Evolutionary conservation across 2,113 vertebrate species (phyloP).

Genomic region (Spermophilus dauricus): DNA sequence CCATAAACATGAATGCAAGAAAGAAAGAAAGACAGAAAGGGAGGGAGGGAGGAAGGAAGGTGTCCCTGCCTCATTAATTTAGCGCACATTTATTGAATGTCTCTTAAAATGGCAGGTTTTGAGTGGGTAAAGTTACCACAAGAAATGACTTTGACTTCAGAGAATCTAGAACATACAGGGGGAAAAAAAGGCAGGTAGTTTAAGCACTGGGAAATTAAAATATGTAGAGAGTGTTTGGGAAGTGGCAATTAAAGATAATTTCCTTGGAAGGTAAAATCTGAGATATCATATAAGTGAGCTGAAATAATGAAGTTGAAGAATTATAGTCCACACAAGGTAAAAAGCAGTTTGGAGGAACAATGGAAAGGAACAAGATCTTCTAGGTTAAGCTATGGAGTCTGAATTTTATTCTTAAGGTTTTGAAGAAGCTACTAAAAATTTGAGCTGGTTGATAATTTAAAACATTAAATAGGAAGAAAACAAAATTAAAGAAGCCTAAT

Average conservation of each 20-base stretch:
- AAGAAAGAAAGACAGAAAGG: no score
- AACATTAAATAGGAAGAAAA: no score
- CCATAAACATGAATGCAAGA: neutral
- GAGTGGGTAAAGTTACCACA: neutral
- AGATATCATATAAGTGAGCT: neutral
- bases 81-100: neutral
- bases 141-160: neutral
- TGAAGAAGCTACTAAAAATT: neutral
- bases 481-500: no score
- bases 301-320: neutral
- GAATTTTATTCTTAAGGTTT: constrained; percentile 13
- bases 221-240: neutral
- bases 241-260: neutral
- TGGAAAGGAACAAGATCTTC: neutral
- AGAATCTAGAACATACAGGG: neutral
- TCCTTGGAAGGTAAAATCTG: constrained; percentile 3
- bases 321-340: neutral
- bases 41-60: neutral
- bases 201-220: neutral
- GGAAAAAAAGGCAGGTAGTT: neutral
- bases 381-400: neutral
- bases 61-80: neutral
- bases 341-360: neutral
- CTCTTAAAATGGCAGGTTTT: neutral
- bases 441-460: no score